Base-by-base conservation (phyloP, 2,113 vertebrate species). In the Melierax canorus region DNA sequence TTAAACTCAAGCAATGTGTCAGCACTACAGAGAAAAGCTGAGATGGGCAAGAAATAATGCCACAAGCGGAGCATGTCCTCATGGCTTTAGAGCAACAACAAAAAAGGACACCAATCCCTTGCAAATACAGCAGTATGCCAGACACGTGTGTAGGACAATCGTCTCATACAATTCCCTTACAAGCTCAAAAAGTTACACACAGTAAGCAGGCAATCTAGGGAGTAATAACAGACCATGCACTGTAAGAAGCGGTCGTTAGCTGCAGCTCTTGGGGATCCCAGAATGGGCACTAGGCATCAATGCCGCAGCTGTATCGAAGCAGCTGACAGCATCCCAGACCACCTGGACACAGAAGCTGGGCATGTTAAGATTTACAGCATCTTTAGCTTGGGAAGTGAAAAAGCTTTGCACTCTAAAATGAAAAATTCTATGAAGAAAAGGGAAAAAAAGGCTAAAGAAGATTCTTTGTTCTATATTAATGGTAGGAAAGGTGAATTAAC, bases 161-260 rank as follows among this genome's bases (percentile, higher is more conserved):
- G 45, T 64, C 71, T 76, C 53, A 11, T 10, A 26, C 9, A 50
- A 51, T 43, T 72, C 78, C 66, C 41, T 53, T 11, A 58, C 6
- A n/a, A 79, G 71, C 63, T 91, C 72, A 55, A 27, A 45, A 56
- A 74, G 20, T 20, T 50, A 48, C 11, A 6, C 4, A 1, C 7
- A n/a, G 27, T 26, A 26, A 86, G 62, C 36, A 26, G 1, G 8
- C 15, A 29, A 36, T n/a, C 13, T 9, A 27, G 80, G 50, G 46
- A 88, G n/a, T 8, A 71, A 23, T 29, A 66, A 51, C 1, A 8
- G 36, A 55, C 12, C 15, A 20, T 5, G 2, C 9, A 14, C 43
- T 1, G 4, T 18, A 32, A 1, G 7, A 59, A 29, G n/a, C 2
- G 0, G 36, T 41, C 9, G 0, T n/a, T 9, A 20, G 32, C 78